Evolutionary conservation across 2,797 vertebrate genomes (phyloP).

Genomic region (Sebastes taczanowskii): DNA sequence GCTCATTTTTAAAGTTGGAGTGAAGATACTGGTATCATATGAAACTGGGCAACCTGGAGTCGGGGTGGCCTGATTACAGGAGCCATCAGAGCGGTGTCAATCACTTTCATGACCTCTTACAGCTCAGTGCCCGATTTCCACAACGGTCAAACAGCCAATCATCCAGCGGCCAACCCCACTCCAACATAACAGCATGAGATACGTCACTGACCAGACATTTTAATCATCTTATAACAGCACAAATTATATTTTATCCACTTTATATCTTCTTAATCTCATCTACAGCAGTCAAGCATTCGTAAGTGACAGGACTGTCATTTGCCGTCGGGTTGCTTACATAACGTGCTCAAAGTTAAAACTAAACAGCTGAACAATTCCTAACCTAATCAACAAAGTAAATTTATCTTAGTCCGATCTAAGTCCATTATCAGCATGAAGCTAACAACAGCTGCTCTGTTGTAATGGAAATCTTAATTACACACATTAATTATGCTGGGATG

Average conservation of each 20-base stretch:
- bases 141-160: not conserved
- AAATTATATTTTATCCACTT: slow-evolving; percentile 3
- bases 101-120: not conserved
- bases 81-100: not conserved
- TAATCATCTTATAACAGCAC: slow-evolving; percentile 1
- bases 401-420: slow-evolving; percentile 82
- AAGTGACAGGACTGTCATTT: slow-evolving; percentile 24
- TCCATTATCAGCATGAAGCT: slow-evolving; percentile 81
- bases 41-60: too few species aligned
- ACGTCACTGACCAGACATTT: not conserved
- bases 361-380: slow-evolving; percentile 71
- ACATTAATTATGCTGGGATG: slow-evolving; percentile 81
- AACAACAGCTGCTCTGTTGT: slow-evolving; percentile 83
- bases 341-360: slow-evolving; percentile 60
- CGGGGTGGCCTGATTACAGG: slow-evolving; percentile 9
- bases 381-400: slow-evolving; percentile 81
- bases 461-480: slow-evolving; percentile 85
- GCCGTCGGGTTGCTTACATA: slow-evolving; percentile 28
- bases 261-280: slow-evolving; percentile 17
- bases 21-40: too few species aligned
- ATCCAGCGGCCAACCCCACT: slow-evolving; percentile 4
- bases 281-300: slow-evolving; percentile 1
- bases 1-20: too few species aligned
- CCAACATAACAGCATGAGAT: not conserved
- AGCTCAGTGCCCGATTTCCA: not conserved